Evolutionary conservation across 2,113 vertebrate species (phyloP), one percentile per base, ranked within the genome.

Genomic region (Calidris pygmaea): DNA sequence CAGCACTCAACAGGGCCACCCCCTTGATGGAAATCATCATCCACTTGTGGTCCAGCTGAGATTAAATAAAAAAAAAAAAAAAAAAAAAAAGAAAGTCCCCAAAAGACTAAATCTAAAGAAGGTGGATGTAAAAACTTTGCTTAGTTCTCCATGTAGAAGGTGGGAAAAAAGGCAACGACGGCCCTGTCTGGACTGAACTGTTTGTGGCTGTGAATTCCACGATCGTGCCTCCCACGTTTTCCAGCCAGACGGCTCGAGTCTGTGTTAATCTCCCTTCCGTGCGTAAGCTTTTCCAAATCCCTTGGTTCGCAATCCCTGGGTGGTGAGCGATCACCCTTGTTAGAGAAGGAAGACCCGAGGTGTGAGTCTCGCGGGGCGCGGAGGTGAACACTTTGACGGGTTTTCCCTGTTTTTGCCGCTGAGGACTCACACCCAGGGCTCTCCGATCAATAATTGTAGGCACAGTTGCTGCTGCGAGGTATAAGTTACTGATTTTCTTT

Each of bases 231-330:
- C 87, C 93, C 89, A 71, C 2, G 3, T 66, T 90, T 92, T 19
- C 67, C 78, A 96, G 85, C 10, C 94, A 83, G 92, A 87, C n/a
- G 0, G 82, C 72, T 89, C 70, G 47, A 84, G 71, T 30, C 82
- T 0, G 1, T 32, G 17, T 59, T 97, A 97, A 97, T 97, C 96
- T 94, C 47, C 88, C 62, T 88, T 37, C 96, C 82, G 18, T 17
- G 48, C 65, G 10, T 93, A 96, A 95, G 24, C 89, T 58, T 70
- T 58, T 82, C 68, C 87, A 96, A 94, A 95, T 95, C 93, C 92
- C 87, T 76, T 4, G 27, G 55, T 52, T 75, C 53, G 14, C 84
- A 87, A 24, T 90, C 87, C 39, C 55, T 5, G 15, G 7, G 34
- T 50, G 71, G 63, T 55, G 77, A 70, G 67, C 0, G 45, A 95